These are phyloP conservation scores for Bufotes viridis DNA, from an alignment of 2,797 vertebrate genomes.

Conservation along the genomic window DNA sequence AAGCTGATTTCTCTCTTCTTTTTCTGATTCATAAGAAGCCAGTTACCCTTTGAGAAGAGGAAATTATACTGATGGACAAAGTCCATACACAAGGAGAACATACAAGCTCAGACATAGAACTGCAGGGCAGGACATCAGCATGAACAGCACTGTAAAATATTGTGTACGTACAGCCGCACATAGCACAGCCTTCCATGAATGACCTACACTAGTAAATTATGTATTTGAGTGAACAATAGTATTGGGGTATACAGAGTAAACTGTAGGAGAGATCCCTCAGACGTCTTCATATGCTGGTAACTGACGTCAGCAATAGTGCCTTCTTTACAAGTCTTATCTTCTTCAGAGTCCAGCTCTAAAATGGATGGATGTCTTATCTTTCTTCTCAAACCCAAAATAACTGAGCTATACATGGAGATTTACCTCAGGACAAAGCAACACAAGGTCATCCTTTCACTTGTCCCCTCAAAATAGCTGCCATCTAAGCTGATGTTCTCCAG, in stretches of 20 bases:
- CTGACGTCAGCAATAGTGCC: neutral
- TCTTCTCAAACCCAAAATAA: slow-evolving; percentile 7
- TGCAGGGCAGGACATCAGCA: too few relatives aligned
- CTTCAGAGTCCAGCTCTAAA: neutral
- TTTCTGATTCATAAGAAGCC: too few relatives aligned
- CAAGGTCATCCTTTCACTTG: neutral
- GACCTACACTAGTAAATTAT: too few relatives aligned
- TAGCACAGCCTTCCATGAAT: too few relatives aligned
- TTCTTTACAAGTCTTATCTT: neutral
- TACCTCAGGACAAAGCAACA: neutral
- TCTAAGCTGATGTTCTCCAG: slow-evolving; percentile 3
- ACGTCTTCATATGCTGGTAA: neutral
- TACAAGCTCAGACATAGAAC: too few relatives aligned
- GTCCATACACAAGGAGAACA: too few relatives aligned
- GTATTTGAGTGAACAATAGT: neutral
- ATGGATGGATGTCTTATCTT: slow-evolving; percentile 19
- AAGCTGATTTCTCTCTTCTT: too few relatives aligned
- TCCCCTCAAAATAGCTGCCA: slow-evolving; percentile 1
- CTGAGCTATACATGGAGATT: neutral
- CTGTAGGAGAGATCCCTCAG: neutral
- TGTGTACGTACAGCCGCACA: neutral
- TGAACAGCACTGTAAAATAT: neutral
- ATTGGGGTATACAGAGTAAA: neutral
- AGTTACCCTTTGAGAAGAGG: too few relatives aligned
- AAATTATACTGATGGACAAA: too few relatives aligned